Conservation (phyloP, 2,797 vertebrate species). For the Gadopsis marmoratus region DNA sequence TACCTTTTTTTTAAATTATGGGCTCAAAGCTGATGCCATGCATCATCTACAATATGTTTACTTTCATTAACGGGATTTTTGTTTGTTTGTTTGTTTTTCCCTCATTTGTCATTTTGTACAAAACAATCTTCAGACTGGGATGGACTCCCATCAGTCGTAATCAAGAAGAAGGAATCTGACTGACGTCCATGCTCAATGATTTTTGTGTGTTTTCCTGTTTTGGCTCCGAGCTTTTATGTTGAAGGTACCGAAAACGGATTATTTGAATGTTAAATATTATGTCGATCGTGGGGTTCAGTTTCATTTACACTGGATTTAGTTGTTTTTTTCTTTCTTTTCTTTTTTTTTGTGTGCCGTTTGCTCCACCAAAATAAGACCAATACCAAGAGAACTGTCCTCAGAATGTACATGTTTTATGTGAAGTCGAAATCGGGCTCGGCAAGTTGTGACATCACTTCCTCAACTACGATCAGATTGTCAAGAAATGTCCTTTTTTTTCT, state of each 20-base stretch:
- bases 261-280: slow-evolving; percentile 57
- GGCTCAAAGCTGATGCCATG: slow-evolving; percentile 21
- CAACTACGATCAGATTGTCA: slow-evolving; percentile 3
- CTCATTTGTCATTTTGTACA: slow-evolving; percentile 21
- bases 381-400: slow-evolving; percentile 48
- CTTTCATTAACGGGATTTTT: slow-evolving; percentile 14
- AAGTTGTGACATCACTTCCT: slow-evolving; percentile 1
- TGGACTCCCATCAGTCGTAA: slow-evolving; percentile 23
- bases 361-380: slow-evolving; percentile 35
- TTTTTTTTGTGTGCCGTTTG: slow-evolving; percentile 16
- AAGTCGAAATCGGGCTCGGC: background rate
- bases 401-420: slow-evolving; percentile 58
- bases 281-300: background rate
- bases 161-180: slow-evolving; percentile 20
- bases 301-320: slow-evolving; percentile 23
- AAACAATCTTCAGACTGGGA: slow-evolving; percentile 25
- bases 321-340: background rate
- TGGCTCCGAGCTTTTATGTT: slow-evolving; percentile 35
- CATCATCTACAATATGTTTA: slow-evolving; percentile 27
- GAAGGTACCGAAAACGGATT: slow-evolving; percentile 23
- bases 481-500: background rate
- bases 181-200: background rate
- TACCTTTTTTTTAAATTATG: background rate
- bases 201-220: background rate
- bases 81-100: slow-evolving; percentile 8